A percentile compares a stretch with the other conserved stretches of the same genome.
Evolutionary conservation across 1,140 invertebrate genomes (phyloP).

Genomic region (Habropoda laboriosa): DNA sequence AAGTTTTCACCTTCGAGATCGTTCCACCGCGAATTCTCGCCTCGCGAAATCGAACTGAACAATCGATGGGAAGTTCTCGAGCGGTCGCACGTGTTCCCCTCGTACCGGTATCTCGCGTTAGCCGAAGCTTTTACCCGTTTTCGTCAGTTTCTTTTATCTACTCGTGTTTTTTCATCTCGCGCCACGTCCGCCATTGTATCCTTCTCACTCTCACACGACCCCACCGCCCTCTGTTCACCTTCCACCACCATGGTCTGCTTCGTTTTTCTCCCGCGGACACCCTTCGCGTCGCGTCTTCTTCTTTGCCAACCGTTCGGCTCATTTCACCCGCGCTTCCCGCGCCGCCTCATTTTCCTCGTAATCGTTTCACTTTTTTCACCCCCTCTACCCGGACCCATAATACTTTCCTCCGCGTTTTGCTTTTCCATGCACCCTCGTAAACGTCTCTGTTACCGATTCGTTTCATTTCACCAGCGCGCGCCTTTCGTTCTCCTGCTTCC

Average conservation of each 20-base stretch:
- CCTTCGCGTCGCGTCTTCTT: neutral
- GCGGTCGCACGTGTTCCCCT: neutral
- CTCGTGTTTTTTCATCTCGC: neutral
- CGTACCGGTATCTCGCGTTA: neutral
- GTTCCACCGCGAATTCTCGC: neutral
- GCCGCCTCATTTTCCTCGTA: slow-evolving; percentile 44
- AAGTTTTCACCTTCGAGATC: neutral
- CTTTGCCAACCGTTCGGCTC: slow-evolving; percentile 1
- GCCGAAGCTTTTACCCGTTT: neutral
- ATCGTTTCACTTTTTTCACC: slow-evolving; percentile 30
- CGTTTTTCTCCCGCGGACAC: slow-evolving; percentile 10
- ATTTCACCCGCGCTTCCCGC: slow-evolving; percentile 18
- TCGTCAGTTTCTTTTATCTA: neutral
- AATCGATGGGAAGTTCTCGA: neutral
- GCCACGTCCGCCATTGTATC: too few species aligned
- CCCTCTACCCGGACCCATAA: neutral
- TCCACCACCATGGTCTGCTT: too few species aligned
- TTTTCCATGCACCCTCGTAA: slow-evolving; percentile 4
- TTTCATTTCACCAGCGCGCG: slow-evolving; percentile 13
- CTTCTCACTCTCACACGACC: neutral
- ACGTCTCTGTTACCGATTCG: slow-evolving; percentile 35
- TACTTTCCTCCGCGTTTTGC: slow-evolving; percentile 17
- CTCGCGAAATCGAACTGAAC: neutral
- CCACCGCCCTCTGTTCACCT: too few species aligned
- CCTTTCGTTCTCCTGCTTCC: neutral